phyloP scores from a whole-genome alignment of 2,797 vertebrate species.

The Squalus acanthias region DNA sequence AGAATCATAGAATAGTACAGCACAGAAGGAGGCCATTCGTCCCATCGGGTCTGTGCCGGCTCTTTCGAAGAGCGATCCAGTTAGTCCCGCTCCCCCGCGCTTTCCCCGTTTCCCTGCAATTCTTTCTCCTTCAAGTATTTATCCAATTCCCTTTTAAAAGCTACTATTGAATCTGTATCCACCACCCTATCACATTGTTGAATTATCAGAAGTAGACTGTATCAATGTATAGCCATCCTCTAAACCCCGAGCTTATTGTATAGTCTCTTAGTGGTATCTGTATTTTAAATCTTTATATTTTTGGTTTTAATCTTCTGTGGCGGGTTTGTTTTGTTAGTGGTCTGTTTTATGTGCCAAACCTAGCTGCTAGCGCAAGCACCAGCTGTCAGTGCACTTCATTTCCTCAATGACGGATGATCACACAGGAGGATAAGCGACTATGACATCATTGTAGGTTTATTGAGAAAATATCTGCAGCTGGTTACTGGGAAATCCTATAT shows the following conservation, averaged over 20 bases:
- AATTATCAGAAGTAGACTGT: neutral
- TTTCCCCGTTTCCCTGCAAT: neutral
- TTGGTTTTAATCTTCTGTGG: neutral
- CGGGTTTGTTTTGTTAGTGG: neutral
- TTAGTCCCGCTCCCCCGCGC: neutral
- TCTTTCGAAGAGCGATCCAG: neutral
- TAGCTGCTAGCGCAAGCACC: neutral
- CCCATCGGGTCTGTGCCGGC: no score
- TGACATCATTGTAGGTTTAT: constrained; percentile 23
- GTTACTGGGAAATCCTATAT: constrained; percentile 16
- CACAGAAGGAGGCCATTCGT: neutral
- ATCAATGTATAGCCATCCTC: constrained; percentile 1
- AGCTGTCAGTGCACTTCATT: neutral
- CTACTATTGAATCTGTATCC: neutral
- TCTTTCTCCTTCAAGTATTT: neutral
- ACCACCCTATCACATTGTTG: neutral
- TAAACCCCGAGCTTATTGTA: neutral
- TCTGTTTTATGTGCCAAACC: neutral
- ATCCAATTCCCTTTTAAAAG: neutral
- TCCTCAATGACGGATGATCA: neutral
- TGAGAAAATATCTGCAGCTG: constrained; percentile 33
- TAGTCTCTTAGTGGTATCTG: neutral
- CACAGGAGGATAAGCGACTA: neutral
- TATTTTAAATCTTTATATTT: constrained; percentile 3
- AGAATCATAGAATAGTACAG: neutral